A percentile compares a stretch with the other conserved stretches of the same genome.
phyloP scores from a whole-genome alignment of 2,113 vertebrate species.

The Hyperopisus bebe region DNA sequence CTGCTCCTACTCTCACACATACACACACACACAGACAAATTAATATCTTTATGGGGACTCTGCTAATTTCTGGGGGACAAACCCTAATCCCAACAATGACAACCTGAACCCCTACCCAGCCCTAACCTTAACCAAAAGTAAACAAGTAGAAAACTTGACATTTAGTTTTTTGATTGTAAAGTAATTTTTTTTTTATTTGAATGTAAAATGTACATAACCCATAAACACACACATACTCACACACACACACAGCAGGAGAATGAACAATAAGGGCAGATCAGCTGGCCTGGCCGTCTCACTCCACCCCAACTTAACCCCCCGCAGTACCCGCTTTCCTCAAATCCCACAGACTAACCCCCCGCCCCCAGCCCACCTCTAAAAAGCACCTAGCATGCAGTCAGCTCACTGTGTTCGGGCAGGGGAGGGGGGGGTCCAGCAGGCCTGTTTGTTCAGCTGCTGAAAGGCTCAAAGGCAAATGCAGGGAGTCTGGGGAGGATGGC shows the following conservation, averaged over 20 bases:
- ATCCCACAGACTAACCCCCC: neutral
- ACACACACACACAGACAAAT: neutral
- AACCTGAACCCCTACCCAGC: neutral
- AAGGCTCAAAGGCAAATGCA: conserved; percentile 54
- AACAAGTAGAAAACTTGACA: neutral
- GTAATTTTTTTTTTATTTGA: too few relatives aligned
- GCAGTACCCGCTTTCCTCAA: conserved; percentile 11
- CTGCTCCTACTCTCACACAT: neutral
- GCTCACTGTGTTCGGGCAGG: neutral
- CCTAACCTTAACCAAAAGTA: neutral
- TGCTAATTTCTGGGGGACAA: neutral
- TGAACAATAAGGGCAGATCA: conserved; percentile 51
- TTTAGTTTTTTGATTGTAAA: neutral
- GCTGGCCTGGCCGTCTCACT: conserved; percentile 38
- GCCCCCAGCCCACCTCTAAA: neutral
- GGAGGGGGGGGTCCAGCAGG: neutral
- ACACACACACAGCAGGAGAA: conserved; percentile 33
- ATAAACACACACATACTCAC: neutral
- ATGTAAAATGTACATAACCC: neutral
- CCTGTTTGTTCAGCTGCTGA: conserved; percentile 70
- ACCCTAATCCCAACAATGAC: neutral
- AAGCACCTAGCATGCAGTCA: neutral
- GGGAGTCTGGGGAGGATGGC: conserved; percentile 61
- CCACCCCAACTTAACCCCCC: neutral
- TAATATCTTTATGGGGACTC: neutral